Base-by-base conservation (phyloP, 2,797 vertebrate species). In the Moxostoma hubbsi region DNA sequence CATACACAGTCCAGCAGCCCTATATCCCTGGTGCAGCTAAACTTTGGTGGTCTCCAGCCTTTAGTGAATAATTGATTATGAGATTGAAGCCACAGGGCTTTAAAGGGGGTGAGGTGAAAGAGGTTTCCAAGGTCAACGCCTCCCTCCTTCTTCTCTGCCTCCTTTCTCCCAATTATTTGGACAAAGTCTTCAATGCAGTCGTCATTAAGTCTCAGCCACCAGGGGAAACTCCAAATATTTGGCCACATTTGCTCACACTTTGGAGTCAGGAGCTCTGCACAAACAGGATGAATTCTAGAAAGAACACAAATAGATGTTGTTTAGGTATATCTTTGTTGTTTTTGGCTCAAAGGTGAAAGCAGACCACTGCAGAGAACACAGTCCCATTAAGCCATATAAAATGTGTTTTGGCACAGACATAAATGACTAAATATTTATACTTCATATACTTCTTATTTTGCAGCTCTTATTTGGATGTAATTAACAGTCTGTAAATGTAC, bases 31-130 rank as follows among this genome's bases (percentile, higher is more conserved):
- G 90, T 90, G 89, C 85, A 87, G 88, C 88, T 90, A 90, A 90
- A 92, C 92, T 90, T 86, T 92, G 93, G 93, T 94, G 93, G 93
- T 94, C 92, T 91, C 87, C 89, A 91, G 89, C 90, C 90, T 90
- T 89, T 91, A 90, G 92, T 92, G 87, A 85, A 87, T 93, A 94
- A 94, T 93, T 94, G 92, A 93, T 93, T 93, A 91, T 91, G 84
- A 91, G 91, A 86, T 85, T 80, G 71, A 88, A 88, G 85, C 88
- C 85, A 81, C 88, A 54, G 84, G 86, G 82, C 36, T 68, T 68
- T 67, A 72, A 57, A 75, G 51, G 70, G 16, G 63, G 46, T 65
- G 66, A 58, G 82, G 77, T 75, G 77, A 72, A 64, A 84, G 80
- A 87, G 92, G 90, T 91, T 91, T 89, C 86, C 88, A 91, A 93